A percentile compares a stretch with the other conserved stretches of the same genome.
phyloP scores from a whole-genome alignment of 2,113 vertebrate species.

The Dicrurus megarhynchus region DNA sequence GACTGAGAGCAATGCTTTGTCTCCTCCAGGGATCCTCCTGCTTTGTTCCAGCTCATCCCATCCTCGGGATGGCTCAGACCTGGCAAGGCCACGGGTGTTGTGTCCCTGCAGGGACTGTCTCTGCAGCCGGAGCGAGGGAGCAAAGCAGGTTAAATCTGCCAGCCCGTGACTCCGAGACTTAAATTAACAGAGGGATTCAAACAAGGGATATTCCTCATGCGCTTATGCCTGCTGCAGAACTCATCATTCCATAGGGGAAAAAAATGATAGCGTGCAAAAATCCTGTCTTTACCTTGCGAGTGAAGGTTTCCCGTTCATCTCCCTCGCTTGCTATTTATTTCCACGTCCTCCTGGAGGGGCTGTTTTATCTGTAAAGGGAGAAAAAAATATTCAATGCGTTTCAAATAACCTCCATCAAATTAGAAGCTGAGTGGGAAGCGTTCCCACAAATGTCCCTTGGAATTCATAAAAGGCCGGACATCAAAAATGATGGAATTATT shows the following conservation, averaged over 20 bases:
- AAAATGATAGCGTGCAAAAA: fast-evolving
- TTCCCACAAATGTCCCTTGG: background rate
- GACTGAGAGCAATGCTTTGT: background rate
- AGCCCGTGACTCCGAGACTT: background rate
- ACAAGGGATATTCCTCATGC: background rate
- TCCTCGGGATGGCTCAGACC: background rate
- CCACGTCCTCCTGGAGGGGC: background rate
- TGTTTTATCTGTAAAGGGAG: background rate
- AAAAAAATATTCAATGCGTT: background rate
- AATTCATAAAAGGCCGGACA: background rate
- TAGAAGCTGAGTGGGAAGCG: background rate
- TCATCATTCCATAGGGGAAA: background rate
- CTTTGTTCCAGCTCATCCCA: background rate
- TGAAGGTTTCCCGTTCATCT: background rate
- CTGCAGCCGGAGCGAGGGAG: background rate
- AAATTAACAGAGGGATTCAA: background rate
- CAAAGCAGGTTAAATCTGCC: background rate
- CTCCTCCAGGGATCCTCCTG: background rate
- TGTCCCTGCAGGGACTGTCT: background rate
- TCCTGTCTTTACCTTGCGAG: background rate
- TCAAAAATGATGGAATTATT: constrained; percentile 12
- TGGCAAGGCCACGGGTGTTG: background rate
- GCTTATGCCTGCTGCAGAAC: background rate
- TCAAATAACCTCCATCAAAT: background rate
- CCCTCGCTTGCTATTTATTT: background rate